Conservation (phyloP, 2,797 vertebrate genomes). For the Pelobates cultripes region DNA sequence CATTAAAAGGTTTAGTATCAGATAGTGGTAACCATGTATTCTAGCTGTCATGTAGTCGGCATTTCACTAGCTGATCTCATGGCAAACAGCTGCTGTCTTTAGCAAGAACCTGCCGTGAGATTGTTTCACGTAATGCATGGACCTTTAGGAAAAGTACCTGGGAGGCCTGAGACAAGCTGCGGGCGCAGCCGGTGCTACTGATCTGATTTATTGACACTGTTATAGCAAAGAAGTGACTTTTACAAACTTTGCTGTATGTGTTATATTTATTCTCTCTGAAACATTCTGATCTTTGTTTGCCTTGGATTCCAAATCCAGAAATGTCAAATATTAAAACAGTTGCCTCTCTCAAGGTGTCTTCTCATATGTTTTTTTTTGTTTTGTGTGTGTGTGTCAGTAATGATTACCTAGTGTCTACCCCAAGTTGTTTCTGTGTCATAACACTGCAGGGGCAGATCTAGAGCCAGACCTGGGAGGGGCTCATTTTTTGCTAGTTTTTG, state of each 20-base stretch:
- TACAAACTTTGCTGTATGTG: conserved; percentile 10
- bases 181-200: conserved; percentile 3
- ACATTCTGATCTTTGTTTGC: conserved; percentile 46
- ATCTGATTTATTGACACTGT: conserved; percentile 11
- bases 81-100: not conserved
- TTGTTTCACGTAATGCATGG: not conserved
- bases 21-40: not conserved
- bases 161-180: not conserved
- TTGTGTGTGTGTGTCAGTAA: not conserved
- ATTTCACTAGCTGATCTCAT: not conserved
- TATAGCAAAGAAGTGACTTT: conserved; percentile 17
- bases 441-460: no score
- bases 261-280: conserved; percentile 28
- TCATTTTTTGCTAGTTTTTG: no score
- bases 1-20: not conserved
- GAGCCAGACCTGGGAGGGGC: no score
- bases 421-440: no score
- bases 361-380: not conserved
- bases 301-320: conserved; percentile 49
- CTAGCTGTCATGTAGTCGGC: not conserved
- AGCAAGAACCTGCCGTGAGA: conserved; percentile 27
- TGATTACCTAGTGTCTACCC: not conserved
- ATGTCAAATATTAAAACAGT: conserved; percentile 52
- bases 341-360: conserved; percentile 24
- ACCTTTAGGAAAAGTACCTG: conserved; percentile 10